Conservation (phyloP, 2,888 invertebrate genomes). For the Dendrolimus pini region DNA sequence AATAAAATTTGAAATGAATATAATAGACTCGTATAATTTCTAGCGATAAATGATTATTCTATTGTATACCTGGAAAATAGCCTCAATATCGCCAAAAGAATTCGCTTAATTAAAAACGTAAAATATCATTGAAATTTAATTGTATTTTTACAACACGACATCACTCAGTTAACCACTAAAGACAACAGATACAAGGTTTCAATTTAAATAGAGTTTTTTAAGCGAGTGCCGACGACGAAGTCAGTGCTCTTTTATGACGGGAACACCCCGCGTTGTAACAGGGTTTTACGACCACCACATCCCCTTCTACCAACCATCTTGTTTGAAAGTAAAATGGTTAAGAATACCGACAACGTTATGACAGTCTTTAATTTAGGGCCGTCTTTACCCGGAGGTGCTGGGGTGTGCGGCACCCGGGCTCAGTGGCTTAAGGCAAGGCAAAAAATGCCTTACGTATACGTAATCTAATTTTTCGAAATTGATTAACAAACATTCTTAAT, state of each 20-base stretch:
- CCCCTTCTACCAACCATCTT: conserved; percentile 46
- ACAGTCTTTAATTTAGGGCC: neutral
- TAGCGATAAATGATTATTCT: no score
- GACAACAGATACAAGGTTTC: conserved; percentile 29
- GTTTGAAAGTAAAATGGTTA: conserved; percentile 47
- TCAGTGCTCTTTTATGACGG: conserved; percentile 51
- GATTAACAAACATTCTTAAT: no score
- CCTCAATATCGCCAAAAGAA: neutral
- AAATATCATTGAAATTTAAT: conserved; percentile 1
- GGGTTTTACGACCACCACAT: conserved; percentile 56
- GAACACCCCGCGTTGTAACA: conserved; percentile 50
- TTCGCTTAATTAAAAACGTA: neutral
- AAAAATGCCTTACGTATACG: no score
- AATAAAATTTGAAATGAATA: no score
- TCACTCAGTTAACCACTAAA: conserved; percentile 30
- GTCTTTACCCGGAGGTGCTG: no score
- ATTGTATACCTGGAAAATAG: no score
- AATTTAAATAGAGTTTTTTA: conserved; percentile 42
- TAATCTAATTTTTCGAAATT: no score
- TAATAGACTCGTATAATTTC: no score
- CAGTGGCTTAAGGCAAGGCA: no score
- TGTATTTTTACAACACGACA: conserved; percentile 11
- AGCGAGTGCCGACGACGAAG: conserved; percentile 26
- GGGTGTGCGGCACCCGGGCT: no score
- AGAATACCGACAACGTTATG: conserved; percentile 34